Conservation (phyloP, 30 jellyfish, hydroid and myxozoan species). For the Hydra vulgaris region DNA sequence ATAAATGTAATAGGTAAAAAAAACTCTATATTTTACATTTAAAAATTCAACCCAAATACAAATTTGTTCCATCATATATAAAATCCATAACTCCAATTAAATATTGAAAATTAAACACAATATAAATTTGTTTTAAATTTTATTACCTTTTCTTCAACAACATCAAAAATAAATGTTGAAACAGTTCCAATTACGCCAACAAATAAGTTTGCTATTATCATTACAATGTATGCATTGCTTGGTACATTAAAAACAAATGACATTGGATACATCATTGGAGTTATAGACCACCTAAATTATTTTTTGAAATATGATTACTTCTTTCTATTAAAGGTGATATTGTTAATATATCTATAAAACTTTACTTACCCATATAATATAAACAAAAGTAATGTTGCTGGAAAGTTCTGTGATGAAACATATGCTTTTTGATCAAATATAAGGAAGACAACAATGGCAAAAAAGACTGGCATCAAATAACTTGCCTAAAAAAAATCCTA, state of each 20-base stretch:
- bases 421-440: slow-evolving; percentile 56
- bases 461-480: slow-evolving; percentile 50
- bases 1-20: too few relatives aligned
- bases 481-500: slow-evolving; percentile 21
- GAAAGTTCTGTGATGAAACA: slow-evolving; percentile 57
- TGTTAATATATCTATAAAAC: background rate
- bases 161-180: slow-evolving; percentile 75
- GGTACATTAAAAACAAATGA: slow-evolving; percentile 83
- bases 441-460: slow-evolving; percentile 39
- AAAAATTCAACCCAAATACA: too few relatives aligned
- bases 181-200: slow-evolving; percentile 80
- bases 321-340: too few relatives aligned
- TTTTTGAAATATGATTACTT: too few relatives aligned
- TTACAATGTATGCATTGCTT: slow-evolving; percentile 84
- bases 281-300: slow-evolving; percentile 74
- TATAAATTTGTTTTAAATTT: too few relatives aligned
- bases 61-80: too few relatives aligned
- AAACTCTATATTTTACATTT: too few relatives aligned
- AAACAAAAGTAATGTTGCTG: slow-evolving; percentile 51
- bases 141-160: too few relatives aligned
- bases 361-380: slow-evolving; percentile 53
- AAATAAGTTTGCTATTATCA: slow-evolving; percentile 56
- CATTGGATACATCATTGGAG: slow-evolving; percentile 84
- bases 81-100: too few relatives aligned
- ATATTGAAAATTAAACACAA: too few relatives aligned